Conservation (phyloP, 2,797 vertebrate genomes). For the Coracias cyanogaster region DNA sequence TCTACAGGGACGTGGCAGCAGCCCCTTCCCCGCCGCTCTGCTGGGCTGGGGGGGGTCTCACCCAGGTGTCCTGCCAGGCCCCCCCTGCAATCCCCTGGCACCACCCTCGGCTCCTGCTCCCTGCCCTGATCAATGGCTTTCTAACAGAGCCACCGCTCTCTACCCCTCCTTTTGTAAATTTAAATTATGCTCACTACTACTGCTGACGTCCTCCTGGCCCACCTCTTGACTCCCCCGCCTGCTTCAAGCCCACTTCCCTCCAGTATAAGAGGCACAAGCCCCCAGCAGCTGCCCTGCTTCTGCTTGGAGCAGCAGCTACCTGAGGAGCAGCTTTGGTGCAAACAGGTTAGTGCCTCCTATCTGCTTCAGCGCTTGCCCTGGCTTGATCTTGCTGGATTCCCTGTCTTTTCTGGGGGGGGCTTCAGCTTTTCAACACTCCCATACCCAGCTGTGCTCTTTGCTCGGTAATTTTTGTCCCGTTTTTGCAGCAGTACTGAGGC, state of each 20-base stretch:
- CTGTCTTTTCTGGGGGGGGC: not conserved
- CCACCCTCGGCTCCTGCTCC: not conserved
- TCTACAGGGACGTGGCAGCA: fast-evolving
- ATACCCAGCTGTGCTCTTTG: not conserved
- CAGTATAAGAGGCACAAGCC: constrained; percentile 52
- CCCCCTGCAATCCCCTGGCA: fast-evolving
- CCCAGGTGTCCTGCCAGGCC: not conserved
- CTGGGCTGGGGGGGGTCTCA: not conserved
- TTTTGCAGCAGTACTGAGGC: not conserved
- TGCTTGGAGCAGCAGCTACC: not conserved
- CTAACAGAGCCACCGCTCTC: not conserved
- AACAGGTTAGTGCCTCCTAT: constrained; percentile 50
- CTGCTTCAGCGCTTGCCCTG: not conserved
- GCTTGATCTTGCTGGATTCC: not conserved
- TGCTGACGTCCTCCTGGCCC: constrained; percentile 62
- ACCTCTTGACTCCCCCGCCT: constrained; percentile 44
- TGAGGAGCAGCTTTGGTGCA: not conserved
- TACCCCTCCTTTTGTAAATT: constrained; percentile 29
- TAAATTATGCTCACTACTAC: constrained; percentile 25
- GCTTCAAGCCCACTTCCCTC: constrained; percentile 19
- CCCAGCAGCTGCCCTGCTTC: constrained; percentile 6
- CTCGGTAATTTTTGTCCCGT: not conserved
- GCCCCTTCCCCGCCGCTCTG: not conserved
- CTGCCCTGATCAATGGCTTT: constrained; percentile 10
- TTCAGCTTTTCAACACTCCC: not conserved